Percentiles rank a stretch among this genome's conserved stretches.
phyloP scores from a whole-genome alignment of 1,140 invertebrate species.

The Listronotus bonariensis region DNA sequence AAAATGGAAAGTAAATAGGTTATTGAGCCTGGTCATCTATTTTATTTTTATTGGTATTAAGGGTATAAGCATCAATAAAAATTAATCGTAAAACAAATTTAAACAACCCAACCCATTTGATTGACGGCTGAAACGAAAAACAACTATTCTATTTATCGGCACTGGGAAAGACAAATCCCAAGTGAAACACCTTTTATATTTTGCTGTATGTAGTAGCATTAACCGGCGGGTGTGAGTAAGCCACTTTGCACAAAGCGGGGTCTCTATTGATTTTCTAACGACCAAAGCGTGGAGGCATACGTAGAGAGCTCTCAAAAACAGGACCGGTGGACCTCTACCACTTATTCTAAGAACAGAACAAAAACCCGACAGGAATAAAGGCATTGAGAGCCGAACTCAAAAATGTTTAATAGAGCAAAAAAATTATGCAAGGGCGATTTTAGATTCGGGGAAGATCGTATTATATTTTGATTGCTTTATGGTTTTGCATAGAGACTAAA shows the following conservation, averaged over 20 bases:
- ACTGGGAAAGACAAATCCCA: constrained; percentile 17
- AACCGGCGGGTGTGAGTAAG: constrained; percentile 31
- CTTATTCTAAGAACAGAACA: constrained; percentile 34
- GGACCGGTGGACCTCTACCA: constrained; percentile 25
- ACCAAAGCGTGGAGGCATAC: constrained; percentile 37
- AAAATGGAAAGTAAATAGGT: too few relatives aligned
- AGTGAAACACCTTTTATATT: constrained; percentile 31
- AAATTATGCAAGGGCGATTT: too few relatives aligned
- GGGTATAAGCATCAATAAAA: too few relatives aligned
- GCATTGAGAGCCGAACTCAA: constrained; percentile 16
- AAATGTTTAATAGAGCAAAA: constrained; percentile 2
- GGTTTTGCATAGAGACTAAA: too few relatives aligned
- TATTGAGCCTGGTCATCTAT: too few relatives aligned
- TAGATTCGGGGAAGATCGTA: too few relatives aligned
- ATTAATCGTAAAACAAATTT: neutral
- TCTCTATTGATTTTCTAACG: constrained; percentile 40
- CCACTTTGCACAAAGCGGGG: constrained; percentile 38
- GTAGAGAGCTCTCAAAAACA: constrained; percentile 32
- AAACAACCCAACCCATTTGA: neutral
- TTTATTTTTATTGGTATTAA: too few relatives aligned
- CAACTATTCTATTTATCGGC: neutral
- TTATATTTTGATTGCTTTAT: too few relatives aligned
- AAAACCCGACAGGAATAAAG: constrained; percentile 26
- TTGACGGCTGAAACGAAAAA: constrained; percentile 10
- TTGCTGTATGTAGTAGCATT: constrained; percentile 12